Conservation (phyloP, 2,888 invertebrate genomes). For the Lepas anatifera region DNA sequence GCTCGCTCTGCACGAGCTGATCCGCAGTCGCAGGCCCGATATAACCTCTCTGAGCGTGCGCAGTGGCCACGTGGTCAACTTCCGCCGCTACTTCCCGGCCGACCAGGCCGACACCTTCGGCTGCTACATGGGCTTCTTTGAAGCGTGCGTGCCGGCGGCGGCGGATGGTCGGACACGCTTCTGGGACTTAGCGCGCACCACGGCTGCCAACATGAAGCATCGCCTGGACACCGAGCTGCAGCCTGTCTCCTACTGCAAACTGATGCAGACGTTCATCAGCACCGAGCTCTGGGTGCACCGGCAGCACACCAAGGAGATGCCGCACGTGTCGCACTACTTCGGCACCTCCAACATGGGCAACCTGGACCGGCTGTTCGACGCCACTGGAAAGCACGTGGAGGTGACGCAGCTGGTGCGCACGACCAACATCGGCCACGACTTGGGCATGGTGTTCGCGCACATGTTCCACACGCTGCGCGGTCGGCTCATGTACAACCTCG, state of each 20-base stretch:
- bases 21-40: slow-evolving; percentile 10
- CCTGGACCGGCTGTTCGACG: slow-evolving; percentile 21
- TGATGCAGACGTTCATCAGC: slow-evolving; percentile 21
- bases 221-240: slow-evolving; percentile 19
- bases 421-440: slow-evolving; percentile 21
- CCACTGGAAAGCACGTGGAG: slow-evolving; percentile 22
- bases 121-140: slow-evolving; percentile 23
- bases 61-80: slow-evolving; percentile 24
- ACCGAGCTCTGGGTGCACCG: slow-evolving; percentile 15
- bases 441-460: slow-evolving; percentile 25
- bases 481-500: slow-evolving; percentile 23
- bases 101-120: slow-evolving; percentile 20
- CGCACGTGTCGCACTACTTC: slow-evolving; percentile 25
- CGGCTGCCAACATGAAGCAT: not conserved
- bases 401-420: slow-evolving; percentile 23
- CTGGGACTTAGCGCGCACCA: slow-evolving; percentile 23
- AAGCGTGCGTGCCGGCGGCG: slow-evolving; percentile 18
- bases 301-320: slow-evolving; percentile 14
- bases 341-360: slow-evolving; percentile 25
- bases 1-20: slow-evolving; percentile 21
- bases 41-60: slow-evolving; percentile 16
- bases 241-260: slow-evolving; percentile 18
- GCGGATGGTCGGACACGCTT: slow-evolving; percentile 18
- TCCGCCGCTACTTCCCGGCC: slow-evolving; percentile 24
- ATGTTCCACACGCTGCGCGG: slow-evolving; percentile 25